Percentiles rank a stretch among this genome's conserved stretches.
Evolutionary conservation across 2,797 vertebrate genomes (phyloP).

Genomic region (Hephaestus fuliginosus): DNA sequence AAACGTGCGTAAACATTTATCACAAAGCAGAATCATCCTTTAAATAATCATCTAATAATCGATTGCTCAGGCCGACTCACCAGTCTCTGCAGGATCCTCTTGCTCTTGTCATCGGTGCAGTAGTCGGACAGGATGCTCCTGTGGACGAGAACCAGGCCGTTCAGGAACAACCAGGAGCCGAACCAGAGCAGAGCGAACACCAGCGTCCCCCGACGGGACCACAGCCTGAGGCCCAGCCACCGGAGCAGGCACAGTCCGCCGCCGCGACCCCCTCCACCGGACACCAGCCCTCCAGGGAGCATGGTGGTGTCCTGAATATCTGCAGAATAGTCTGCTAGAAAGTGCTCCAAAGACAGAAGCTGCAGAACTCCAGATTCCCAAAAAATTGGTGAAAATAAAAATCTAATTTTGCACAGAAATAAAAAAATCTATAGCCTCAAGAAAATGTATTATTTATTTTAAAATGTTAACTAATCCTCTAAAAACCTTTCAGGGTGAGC

Average conservation of each 20-base stretch:
- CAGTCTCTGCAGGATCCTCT: slow-evolving; percentile 91
- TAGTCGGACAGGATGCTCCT: slow-evolving; percentile 89
- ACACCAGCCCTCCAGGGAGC: slow-evolving; percentile 50
- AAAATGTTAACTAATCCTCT: slow-evolving; percentile 1
- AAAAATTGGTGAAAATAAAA: not conserved
- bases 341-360: not conserved
- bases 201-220: slow-evolving; percentile 84
- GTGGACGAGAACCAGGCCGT: slow-evolving; percentile 89
- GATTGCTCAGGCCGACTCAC: slow-evolving; percentile 79
- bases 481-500: not conserved
- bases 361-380: not conserved
- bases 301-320: slow-evolving; percentile 8
- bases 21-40: no score
- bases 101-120: slow-evolving; percentile 93
- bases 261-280: slow-evolving; percentile 2
- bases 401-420: not conserved
- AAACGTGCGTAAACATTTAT: no score
- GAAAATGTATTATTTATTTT: not conserved
- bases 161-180: slow-evolving; percentile 89
- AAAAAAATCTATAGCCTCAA: not conserved
- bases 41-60: no score
- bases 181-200: slow-evolving; percentile 88
- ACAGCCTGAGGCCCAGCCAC: slow-evolving; percentile 82
- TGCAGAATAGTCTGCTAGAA: not conserved
- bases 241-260: slow-evolving; percentile 71